A percentile compares a stretch with the other conserved stretches of the same genome.
These are phyloP conservation scores for Carassius carassius DNA, from an alignment of 2,113 vertebrate genomes.

Conservation along the genomic window DNA sequence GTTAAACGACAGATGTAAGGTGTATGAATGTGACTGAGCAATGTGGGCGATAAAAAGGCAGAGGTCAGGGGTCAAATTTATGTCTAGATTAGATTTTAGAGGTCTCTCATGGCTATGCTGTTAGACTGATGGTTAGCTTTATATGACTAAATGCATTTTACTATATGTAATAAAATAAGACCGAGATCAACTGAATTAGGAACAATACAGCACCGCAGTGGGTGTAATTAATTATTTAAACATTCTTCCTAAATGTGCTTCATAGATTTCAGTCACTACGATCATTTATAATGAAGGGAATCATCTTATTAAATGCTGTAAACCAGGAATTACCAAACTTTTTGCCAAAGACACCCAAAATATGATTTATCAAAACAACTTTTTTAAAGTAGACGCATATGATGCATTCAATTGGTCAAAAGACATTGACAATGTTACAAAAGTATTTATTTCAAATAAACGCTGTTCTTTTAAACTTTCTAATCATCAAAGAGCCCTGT, in stretches of 20 bases:
- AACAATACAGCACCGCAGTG: neutral
- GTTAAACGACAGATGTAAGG: conserved; percentile 1
- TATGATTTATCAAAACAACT: too few relatives aligned
- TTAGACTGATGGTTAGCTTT: neutral
- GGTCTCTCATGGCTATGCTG: neutral
- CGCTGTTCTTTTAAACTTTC: too few relatives aligned
- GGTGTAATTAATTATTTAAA: neutral
- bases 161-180: neutral
- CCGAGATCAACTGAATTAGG: neutral
- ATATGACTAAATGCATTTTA: neutral
- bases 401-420: neutral
- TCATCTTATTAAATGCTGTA: neutral
- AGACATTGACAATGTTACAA: too few relatives aligned
- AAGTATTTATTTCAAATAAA: too few relatives aligned
- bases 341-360: too few relatives aligned
- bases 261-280: neutral
- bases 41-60: neutral
- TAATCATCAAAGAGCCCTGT: too few relatives aligned
- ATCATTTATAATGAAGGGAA: neutral
- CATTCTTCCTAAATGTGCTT: neutral
- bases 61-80: conserved; percentile 1
- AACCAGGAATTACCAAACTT: too few relatives aligned
- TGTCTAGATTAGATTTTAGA: neutral
- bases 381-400: too few relatives aligned
- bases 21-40: neutral